These are phyloP conservation scores for pig (Sus scrofa) DNA, from an alignment of 2,113 vertebrate genomes.

Conservation along the genomic window DNA sequence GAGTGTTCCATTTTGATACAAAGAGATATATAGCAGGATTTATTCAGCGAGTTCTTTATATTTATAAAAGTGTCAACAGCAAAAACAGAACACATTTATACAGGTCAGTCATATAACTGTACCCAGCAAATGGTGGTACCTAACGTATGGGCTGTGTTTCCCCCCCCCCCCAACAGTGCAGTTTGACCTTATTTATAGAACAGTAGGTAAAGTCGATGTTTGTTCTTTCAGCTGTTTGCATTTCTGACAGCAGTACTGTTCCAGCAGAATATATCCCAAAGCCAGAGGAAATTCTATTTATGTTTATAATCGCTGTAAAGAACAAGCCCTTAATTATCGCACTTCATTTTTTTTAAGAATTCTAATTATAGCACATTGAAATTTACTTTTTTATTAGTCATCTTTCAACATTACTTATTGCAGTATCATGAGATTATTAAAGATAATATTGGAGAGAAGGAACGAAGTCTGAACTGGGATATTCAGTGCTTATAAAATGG, in stretches of 20 bases:
- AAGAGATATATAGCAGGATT: slow-evolving; percentile 63
- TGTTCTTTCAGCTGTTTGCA: slow-evolving; percentile 58
- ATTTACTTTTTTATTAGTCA: slow-evolving; percentile 71
- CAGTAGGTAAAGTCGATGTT: slow-evolving; percentile 23
- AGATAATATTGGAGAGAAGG: slow-evolving; percentile 62
- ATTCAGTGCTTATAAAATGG: not conserved
- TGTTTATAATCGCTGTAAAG: slow-evolving; percentile 62
- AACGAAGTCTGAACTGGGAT: not conserved
- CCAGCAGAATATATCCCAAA: slow-evolving; percentile 41
- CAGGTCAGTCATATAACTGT: slow-evolving; percentile 36
- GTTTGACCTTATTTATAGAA: slow-evolving; percentile 64
- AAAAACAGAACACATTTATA: slow-evolving; percentile 53
- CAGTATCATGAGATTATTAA: slow-evolving; percentile 65
- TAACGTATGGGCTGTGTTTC: not conserved
- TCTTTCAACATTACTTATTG: slow-evolving; percentile 68
- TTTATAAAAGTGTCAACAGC: slow-evolving; percentile 72
- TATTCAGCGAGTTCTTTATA: slow-evolving; percentile 57
- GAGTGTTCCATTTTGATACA: slow-evolving; percentile 66
- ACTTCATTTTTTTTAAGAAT: slow-evolving; percentile 64
- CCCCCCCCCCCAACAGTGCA: not conserved
- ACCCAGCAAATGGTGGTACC: not conserved
- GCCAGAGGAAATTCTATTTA: slow-evolving; percentile 64
- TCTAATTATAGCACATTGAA: slow-evolving; percentile 61
- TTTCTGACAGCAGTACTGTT: slow-evolving; percentile 56
- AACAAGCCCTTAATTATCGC: slow-evolving; percentile 50